phyloP scores from a whole-genome alignment of 2,888 invertebrate species.

The Baccha elongata region DNA sequence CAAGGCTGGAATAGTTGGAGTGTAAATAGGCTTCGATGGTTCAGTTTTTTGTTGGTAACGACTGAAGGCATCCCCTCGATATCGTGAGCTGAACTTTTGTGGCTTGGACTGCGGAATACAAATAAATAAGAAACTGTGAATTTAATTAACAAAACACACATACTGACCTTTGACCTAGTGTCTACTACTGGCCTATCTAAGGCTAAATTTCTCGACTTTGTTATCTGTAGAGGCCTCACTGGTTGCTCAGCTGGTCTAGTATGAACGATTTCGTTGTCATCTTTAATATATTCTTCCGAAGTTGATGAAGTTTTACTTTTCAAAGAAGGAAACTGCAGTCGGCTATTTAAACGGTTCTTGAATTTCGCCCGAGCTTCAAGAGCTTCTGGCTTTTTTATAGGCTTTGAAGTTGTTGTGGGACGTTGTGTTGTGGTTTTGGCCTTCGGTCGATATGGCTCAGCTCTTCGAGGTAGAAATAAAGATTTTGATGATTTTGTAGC shows the following conservation, averaged over 20 bases:
- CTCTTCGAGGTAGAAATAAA: conserved; percentile 69
- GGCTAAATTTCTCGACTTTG: conserved; percentile 50
- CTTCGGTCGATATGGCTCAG: conserved; percentile 72
- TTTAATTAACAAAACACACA: too few species aligned
- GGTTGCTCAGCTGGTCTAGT: conserved; percentile 61
- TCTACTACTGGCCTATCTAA: conserved; percentile 37
- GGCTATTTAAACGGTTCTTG: conserved; percentile 64
- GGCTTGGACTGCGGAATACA: conserved; percentile 60
- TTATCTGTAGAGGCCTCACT: conserved; percentile 54
- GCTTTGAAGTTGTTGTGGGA: conserved; percentile 46
- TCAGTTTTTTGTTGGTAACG: conserved; percentile 61
- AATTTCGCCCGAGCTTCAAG: conserved; percentile 41
- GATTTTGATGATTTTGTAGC: conserved; percentile 48
- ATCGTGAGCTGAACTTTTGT: conserved; percentile 75
- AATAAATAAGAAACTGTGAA: conserved; percentile 7
- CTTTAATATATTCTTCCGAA: conserved; percentile 18
- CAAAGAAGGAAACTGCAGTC: conserved; percentile 68
- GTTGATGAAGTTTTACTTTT: conserved; percentile 51
- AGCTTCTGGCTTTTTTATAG: conserved; percentile 49
- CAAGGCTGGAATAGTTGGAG: conserved; percentile 76
- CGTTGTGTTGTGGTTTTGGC: conserved; percentile 58
- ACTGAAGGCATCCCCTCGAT: conserved; percentile 73
- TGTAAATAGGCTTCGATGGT: conserved; percentile 73
- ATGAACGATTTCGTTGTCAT: conserved; percentile 65
- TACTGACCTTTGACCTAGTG: conserved; percentile 39